Evolutionary conservation across 2,888 invertebrate species (phyloP).

Genomic region (Epiblema foenella): DNA sequence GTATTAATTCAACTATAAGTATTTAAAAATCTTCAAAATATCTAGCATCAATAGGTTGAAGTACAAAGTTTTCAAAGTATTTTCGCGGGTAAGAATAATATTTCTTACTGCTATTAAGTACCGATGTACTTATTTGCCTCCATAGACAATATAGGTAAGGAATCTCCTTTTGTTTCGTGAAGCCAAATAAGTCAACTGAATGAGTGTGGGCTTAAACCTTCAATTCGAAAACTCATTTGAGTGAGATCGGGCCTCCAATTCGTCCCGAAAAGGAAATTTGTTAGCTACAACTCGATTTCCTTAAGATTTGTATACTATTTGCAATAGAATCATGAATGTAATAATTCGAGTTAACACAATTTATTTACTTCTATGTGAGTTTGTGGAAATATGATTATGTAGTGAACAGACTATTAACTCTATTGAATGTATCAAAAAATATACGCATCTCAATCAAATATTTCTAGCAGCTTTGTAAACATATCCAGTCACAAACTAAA

Average conservation of each 20-base stretch:
- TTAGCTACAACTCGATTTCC: constrained; percentile 22
- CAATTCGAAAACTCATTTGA: constrained; percentile 25
- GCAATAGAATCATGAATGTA: constrained; percentile 2
- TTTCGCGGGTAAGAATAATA: too few species aligned
- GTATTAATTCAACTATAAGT: too few species aligned
- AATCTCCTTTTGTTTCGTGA: constrained; percentile 9
- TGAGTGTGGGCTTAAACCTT: constrained; percentile 10
- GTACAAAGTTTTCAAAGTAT: too few species aligned
- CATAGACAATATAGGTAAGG: not conserved
- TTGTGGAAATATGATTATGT: not conserved
- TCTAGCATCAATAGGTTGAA: too few species aligned
- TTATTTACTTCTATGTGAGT: not conserved
- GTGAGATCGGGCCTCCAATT: constrained; percentile 2
- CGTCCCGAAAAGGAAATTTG: constrained; percentile 12
- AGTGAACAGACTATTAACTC: not conserved
- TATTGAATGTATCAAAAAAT: not conserved
- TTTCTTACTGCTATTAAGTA: too few species aligned
- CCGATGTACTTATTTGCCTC: not conserved
- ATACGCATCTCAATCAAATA: not conserved
- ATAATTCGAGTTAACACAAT: not conserved
- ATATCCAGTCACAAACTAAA: too few species aligned
- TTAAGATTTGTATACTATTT: constrained; percentile 19
- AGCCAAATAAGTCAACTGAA: constrained; percentile 9
- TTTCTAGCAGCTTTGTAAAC: too few species aligned
- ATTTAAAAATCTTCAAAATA: too few species aligned